Base-by-base conservation (phyloP, 2,888 invertebrate genomes). In the Lumbricus terrestris region DNA sequence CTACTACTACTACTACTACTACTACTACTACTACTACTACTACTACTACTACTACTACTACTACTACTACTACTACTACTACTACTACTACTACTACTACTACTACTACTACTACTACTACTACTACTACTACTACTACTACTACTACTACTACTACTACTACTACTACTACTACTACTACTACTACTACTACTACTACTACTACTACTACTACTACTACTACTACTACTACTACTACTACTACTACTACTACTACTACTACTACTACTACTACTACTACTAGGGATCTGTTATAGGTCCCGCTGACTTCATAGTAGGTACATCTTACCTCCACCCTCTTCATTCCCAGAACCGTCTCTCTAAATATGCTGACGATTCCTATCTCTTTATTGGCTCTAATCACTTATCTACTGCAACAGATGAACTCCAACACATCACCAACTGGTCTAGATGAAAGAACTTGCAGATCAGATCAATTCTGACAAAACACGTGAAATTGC, bases 41-140 rank as follows among this genome's bases (percentile, higher is more conserved):
- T 89, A 89, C 90, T 89, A 89, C 90, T 89, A 89, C 90, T 89
- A 89, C 90, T 89, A 89, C 90, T 89, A 89, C 90, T 89, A 89
- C 90, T 88, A 89, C 90, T 88, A 89, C 90, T 89, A 89, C 90
- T 88, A 89, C 83, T 88, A 89, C 90, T 88, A 89, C 90, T 89
- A 89, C 90, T 89, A 89, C 90, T 89, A 89, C 90, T 89, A 89
- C 90, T 89, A 89, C 90, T 89, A 88, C 90, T 89, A 89, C 90
- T 89, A 89, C 8, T 82, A 82, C 37, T 89, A 89, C 85, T 89
- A 89, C 82, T 89, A 89, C 90, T 89, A 89, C 83, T 82, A 89
- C 29, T 82, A 89, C 90, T 82, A 89, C 90, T 82, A 89, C 83
- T 82, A 89, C 90, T 82, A 89, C 2, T 82, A 89, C 90, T 88